Conservation (phyloP, 2,888 invertebrate genomes). For the Choreutis nemorana region DNA sequence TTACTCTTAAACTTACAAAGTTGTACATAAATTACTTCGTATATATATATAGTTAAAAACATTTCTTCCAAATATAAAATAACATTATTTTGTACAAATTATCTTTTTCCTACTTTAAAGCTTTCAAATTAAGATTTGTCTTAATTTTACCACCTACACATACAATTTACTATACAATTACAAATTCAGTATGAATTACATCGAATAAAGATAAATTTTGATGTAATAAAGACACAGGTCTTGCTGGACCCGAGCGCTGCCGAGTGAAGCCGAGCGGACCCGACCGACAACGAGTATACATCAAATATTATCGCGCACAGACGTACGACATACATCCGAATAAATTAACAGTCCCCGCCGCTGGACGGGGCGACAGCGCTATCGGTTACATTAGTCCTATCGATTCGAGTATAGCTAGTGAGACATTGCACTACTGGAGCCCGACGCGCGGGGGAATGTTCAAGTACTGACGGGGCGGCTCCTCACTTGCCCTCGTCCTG, state of each 20-base stretch:
- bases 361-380: not conserved
- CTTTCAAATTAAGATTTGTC: slow-evolving; percentile 55
- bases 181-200: slow-evolving; percentile 29
- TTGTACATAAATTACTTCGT: slow-evolving; percentile 19
- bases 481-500: slow-evolving; percentile 81
- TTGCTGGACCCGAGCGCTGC: not conserved
- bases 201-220: slow-evolving; percentile 18
- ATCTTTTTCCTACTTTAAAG: slow-evolving; percentile 47
- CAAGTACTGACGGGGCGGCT: slow-evolving; percentile 5
- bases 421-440: slow-evolving; percentile 8
- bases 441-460: slow-evolving; percentile 3
- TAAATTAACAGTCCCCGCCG: not conserved
- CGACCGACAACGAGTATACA: too few species aligned
- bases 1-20: too few species aligned
- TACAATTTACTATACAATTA: slow-evolving; percentile 24
- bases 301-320: too few species aligned
- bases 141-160: slow-evolving; percentile 34
- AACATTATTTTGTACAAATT: slow-evolving; percentile 41
- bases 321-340: not conserved
- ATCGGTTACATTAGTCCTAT: not conserved
- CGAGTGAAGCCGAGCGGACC: not conserved
- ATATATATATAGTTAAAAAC: slow-evolving; percentile 16
- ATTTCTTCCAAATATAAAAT: slow-evolving; percentile 17
- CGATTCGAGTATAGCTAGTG: not conserved
- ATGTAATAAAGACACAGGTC: slow-evolving; percentile 29